Base-by-base conservation (phyloP, 2,113 vertebrate species). In the Platycercus adscitus region DNA sequence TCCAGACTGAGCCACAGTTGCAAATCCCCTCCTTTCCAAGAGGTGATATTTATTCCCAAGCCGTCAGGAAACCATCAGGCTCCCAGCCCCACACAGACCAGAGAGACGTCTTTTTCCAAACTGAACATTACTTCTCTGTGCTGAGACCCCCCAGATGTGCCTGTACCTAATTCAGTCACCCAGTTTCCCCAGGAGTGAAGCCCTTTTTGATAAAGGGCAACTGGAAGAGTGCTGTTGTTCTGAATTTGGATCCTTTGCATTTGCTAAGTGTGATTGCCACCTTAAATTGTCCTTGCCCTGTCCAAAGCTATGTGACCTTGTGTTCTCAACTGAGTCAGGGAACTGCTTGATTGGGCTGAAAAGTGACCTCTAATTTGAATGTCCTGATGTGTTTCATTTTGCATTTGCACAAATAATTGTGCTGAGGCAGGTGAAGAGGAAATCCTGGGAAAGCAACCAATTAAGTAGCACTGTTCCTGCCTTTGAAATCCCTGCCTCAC, bases 1-100 rank as follows among this genome's bases (percentile, higher is more conserved):
- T 70, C 46, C 55, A 70, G 24, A 49, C 43, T 31, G n/a, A 92
- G 52, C 43, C 47, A n/a, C 28, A 10, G 64, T 2, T 13, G 28
- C 49, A 75, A 56, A 58, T 35, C 49, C n/a, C 26, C 31, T 61
- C 44, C 65, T 87, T 89, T 73, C 41, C 26, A 55, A 58, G 37
- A 78, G n/a, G 64, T 47, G 69, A 13, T 58, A 21, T n/a, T 70
- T 44, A 46, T 71, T 89, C 11, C 31, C 44, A 24, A 78, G 53
- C 23, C 0, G 0, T 49, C 43, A 46, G 76, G 55, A 63, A 58
- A 58, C 4, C 1, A 4, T 17, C 33, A n/a, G 33, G 72, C 43
- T 53, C 25, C 47, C 46, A 35, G 25, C 9, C 17, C 33, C 0
- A 2, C 15, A 17, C 39, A 52, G 26, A 24, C 41, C 5, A 28